phyloP scores from a whole-genome alignment of 2,797 vertebrate species.

The Cynodonichthys magdalenae region DNA sequence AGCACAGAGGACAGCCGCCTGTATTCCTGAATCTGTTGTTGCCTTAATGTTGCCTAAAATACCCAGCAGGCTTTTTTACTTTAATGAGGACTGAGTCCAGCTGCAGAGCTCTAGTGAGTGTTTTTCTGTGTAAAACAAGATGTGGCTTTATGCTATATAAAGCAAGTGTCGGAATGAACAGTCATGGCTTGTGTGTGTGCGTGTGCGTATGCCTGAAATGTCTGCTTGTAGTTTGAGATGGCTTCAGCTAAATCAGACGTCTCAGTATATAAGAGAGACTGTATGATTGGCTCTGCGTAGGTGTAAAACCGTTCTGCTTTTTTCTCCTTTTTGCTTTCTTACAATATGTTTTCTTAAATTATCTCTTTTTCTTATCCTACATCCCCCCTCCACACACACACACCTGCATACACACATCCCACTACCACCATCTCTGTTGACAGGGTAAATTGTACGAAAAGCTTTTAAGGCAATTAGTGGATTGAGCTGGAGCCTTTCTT shows the following conservation, averaged over 20 bases:
- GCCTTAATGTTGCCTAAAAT: slow-evolving; percentile 73
- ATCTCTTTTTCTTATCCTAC: slow-evolving; percentile 67
- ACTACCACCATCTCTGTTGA: slow-evolving; percentile 76
- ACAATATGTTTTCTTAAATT: slow-evolving; percentile 75
- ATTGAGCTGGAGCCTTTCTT: slow-evolving; percentile 82
- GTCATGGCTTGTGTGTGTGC: slow-evolving; percentile 14
- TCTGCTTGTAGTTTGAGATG: slow-evolving; percentile 51
- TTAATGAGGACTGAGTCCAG: slow-evolving; percentile 68
- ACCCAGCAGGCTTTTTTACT: slow-evolving; percentile 75
- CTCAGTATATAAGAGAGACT: slow-evolving; percentile 45
- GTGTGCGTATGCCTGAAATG: slow-evolving; percentile 39
- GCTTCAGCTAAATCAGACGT: slow-evolving; percentile 46
- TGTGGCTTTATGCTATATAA: neutral
- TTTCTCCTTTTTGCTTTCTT: slow-evolving; percentile 51
- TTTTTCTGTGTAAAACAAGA: slow-evolving; percentile 33
- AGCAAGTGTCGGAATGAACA: slow-evolving; percentile 31
- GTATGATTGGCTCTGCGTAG: slow-evolving; percentile 62
- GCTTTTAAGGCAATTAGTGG: slow-evolving; percentile 86
- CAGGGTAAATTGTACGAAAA: slow-evolving; percentile 83
- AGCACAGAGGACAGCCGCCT: slow-evolving; percentile 49
- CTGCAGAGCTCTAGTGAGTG: slow-evolving; percentile 37
- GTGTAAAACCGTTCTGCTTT: slow-evolving; percentile 69
- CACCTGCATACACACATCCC: slow-evolving; percentile 30
- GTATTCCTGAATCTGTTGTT: slow-evolving; percentile 64
- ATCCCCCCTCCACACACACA: slow-evolving; percentile 43